phyloP scores from a whole-genome alignment of 2,113 vertebrate species.

The Nothocercus nigrocapillus region DNA sequence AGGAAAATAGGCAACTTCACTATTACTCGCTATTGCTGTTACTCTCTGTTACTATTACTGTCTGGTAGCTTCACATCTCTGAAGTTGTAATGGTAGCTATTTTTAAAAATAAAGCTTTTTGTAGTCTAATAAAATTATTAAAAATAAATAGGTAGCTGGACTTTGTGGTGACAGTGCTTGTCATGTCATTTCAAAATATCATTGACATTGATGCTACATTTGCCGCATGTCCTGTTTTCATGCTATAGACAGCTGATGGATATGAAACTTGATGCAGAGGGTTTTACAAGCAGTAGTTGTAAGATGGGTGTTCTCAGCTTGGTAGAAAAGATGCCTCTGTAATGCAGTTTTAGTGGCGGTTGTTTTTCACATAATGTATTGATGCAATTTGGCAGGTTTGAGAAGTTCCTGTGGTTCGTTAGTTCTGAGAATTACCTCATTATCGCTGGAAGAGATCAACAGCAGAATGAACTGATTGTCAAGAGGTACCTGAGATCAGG shows the following conservation, averaged over 20 bases:
- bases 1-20: neutral
- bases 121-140: neutral
- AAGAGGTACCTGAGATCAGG: constrained; percentile 92
- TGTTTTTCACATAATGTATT: neutral
- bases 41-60: neutral
- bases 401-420: constrained; percentile 99
- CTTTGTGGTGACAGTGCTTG: neutral
- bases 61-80: neutral
- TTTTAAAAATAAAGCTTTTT: neutral
- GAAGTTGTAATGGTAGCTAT: neutral
- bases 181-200: neutral
- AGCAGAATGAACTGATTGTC: constrained; percentile 98
- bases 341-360: neutral
- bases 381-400: constrained; percentile 87
- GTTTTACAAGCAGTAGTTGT: neutral
- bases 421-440: constrained; percentile 97
- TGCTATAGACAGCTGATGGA: neutral
- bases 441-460: constrained; percentile 96
- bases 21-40: neutral
- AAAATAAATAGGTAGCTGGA: neutral
- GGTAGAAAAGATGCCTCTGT: neutral
- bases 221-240: neutral
- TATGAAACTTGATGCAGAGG: neutral
- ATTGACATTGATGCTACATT: neutral
- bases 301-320: neutral